A percentile compares a stretch with the other conserved stretches of the same genome.
These are phyloP conservation scores for Stegodyphus mimosarum DNA, from an alignment of 1,140 invertebrate species.

Conservation along the genomic window DNA sequence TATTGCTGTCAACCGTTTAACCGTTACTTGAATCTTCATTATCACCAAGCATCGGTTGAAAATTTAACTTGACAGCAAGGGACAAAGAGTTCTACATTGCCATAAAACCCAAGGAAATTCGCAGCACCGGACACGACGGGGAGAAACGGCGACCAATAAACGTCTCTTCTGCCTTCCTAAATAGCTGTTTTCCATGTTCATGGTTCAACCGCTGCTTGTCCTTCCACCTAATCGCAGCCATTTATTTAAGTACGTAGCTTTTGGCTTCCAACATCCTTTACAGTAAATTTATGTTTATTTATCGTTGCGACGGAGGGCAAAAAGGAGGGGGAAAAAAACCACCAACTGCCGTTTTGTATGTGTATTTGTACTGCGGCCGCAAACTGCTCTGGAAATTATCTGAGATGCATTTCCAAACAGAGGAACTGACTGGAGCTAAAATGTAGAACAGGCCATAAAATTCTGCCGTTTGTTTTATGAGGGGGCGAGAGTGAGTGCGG, in stretches of 20 bases:
- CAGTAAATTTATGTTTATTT: too few relatives aligned
- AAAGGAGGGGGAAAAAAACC: not conserved
- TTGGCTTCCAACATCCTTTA: too few relatives aligned
- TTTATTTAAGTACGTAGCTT: too few relatives aligned
- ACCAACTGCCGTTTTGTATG: slow-evolving; percentile 43
- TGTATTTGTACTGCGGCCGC: slow-evolving; percentile 28
- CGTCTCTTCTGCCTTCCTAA: slow-evolving; percentile 18
- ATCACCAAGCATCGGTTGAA: too few relatives aligned
- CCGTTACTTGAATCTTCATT: too few relatives aligned
- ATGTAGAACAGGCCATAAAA: slow-evolving; percentile 38
- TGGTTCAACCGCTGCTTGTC: not conserved
- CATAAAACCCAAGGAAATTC: too few relatives aligned
- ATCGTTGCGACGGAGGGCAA: too few relatives aligned
- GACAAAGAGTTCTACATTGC: too few relatives aligned
- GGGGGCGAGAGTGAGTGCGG: not conserved
- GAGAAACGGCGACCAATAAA: not conserved
- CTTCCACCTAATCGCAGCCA: not conserved
- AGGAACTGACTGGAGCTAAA: slow-evolving; percentile 2
- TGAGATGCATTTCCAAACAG: slow-evolving; percentile 14
- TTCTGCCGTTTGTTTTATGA: slow-evolving; percentile 49
- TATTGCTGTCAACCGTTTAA: too few relatives aligned
- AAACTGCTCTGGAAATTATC: slow-evolving; percentile 50
- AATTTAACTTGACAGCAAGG: too few relatives aligned
- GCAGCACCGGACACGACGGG: too few relatives aligned
- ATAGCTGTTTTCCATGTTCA: slow-evolving; percentile 40